Base-by-base conservation (phyloP, 2,888 invertebrate genomes). In the Pyrgus malvae region DNA sequence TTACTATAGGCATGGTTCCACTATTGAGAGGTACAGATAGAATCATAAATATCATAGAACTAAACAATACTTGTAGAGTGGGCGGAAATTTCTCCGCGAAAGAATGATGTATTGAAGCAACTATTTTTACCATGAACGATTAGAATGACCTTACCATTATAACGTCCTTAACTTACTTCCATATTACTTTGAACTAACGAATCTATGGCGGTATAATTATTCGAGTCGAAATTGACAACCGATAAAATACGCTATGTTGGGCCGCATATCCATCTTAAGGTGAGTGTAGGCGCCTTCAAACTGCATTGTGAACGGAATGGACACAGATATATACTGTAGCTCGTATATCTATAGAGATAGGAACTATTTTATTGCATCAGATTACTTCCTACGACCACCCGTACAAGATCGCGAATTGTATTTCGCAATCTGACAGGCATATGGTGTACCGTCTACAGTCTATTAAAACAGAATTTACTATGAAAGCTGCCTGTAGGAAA, bases 201-300 rank as follows among this genome's bases (percentile, higher is more conserved):
- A 9, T 29, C 29, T 1, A 29, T 8, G 16, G 9, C 35, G 45
- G 40, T 45, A 58, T 44, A 59, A 57, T 59, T 55, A 48, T 33
- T 65, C 57, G 37, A 27, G 41, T 38, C 59, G 44, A 57, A 58
- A 58, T 33, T 56, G 48, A 61, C 59, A 63, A 59, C 19, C 61
- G 51, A 61, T 62, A 63, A 62, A 63, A 38, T 59, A 58, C 21
- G 37, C 45, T 45, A 42, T 50, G 59, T 58, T 48, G 37, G 45
- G 48, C 25, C 37, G 53, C 62, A 65, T 62, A 63, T 59, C 60
- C 60, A 58, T 62, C 58, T 40, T n/a, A 44, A 44, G 55, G 56
- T 37, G 27, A 42, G 63, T 56, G 62, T 63, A 58, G 63, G 63
- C 58, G 62, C 48, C 21, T 42, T 21, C 41, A 37, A 49, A 57